phyloP scores from a whole-genome alignment of 2,113 vertebrate genomes.

The Pogona vitticeps region DNA sequence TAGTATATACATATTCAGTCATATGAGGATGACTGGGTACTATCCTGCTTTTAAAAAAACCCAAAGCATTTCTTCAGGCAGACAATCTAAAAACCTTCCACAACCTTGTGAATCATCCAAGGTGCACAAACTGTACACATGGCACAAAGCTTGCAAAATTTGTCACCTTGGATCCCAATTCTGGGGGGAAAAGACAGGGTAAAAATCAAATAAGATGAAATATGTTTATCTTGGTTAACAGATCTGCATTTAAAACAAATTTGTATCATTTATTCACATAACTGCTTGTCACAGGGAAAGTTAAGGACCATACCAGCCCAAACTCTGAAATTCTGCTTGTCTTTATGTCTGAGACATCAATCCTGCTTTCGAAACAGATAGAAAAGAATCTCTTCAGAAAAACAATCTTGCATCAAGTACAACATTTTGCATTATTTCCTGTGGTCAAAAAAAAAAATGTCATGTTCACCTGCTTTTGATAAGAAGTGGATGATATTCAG shows the following conservation, averaged over 20 bases:
- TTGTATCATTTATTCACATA: background rate
- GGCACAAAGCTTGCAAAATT: background rate
- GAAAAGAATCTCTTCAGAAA: background rate
- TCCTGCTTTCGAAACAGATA: background rate
- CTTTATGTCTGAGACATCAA: background rate
- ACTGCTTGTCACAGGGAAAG: background rate
- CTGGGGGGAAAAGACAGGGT: too few species aligned
- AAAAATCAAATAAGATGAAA: too few species aligned
- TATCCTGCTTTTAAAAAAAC: background rate
- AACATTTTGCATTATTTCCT: background rate
- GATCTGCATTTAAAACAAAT: background rate
- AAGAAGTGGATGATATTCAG: background rate
- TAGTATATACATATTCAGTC: background rate
- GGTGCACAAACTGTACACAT: background rate
- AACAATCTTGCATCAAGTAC: background rate
- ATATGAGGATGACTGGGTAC: background rate
- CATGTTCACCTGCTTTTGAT: background rate
- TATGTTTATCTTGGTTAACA: background rate
- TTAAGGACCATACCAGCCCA: background rate
- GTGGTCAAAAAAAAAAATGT: background rate
- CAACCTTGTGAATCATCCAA: background rate
- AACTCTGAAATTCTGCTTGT: background rate
- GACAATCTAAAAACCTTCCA: background rate
- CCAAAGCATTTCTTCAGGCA: background rate
- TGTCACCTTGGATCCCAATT: too few species aligned